Conservation (phyloP, 2,888 invertebrate genomes). For the Pheosia tremula region DNA sequence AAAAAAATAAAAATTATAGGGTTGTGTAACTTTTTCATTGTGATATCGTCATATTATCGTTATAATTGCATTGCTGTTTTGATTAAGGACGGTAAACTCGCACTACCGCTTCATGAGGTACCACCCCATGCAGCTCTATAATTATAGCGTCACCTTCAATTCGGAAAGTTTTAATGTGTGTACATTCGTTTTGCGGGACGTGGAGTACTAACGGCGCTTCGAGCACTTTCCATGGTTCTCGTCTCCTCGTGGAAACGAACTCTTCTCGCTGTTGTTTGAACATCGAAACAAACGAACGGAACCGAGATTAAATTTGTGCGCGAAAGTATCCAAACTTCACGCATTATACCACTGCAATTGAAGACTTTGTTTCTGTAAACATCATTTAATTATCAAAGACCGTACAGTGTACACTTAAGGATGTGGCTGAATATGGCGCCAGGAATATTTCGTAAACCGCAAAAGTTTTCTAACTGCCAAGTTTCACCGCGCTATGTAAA, state of each 20-base stretch:
- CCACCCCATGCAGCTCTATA: constrained; percentile 57
- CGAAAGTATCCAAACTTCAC: constrained; percentile 45
- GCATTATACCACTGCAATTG: constrained; percentile 30
- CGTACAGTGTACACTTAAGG: constrained; percentile 23
- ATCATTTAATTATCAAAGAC: constrained; percentile 37
- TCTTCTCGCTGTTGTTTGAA: constrained; percentile 72
- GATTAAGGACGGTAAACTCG: constrained; percentile 37
- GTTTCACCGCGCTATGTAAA: constrained; percentile 68
- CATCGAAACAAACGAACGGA: constrained; percentile 69
- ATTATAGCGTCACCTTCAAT: constrained; percentile 73
- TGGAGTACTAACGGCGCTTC: constrained; percentile 66
- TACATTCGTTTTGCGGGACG: constrained; percentile 67
- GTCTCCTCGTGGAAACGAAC: constrained; percentile 61
- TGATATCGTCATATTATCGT: too few relatives aligned
- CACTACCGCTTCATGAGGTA: constrained; percentile 38
- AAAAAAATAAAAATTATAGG: too few relatives aligned
- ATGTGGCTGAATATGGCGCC: constrained; percentile 38
- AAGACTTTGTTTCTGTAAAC: constrained; percentile 31
- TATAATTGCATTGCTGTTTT: too few relatives aligned
- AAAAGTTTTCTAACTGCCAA: constrained; percentile 63
- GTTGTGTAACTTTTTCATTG: background rate
- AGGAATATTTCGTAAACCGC: constrained; percentile 51
- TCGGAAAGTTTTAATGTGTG: constrained; percentile 80
- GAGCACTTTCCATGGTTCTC: constrained; percentile 68
- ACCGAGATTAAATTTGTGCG: constrained; percentile 62